These are phyloP conservation scores for Platycheirus rosarum DNA, from an alignment of 2,888 invertebrate genomes.

Conservation along the genomic window DNA sequence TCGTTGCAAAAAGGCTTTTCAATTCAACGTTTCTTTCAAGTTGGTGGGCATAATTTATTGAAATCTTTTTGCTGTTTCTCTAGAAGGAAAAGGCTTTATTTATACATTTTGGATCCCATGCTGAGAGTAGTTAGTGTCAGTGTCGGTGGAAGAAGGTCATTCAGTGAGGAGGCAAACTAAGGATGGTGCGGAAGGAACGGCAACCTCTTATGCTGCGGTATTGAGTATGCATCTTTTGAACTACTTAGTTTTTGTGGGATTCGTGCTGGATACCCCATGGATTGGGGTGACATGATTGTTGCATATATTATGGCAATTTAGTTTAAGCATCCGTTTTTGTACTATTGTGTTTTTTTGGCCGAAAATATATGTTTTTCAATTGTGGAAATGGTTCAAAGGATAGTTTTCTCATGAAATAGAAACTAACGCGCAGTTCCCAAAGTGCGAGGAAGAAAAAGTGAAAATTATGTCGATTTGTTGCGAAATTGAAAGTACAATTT, in stretches of 20 bases:
- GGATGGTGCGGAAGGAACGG: conserved; percentile 8
- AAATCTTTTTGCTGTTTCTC: conserved; percentile 44
- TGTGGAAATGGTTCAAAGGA: conserved; percentile 18
- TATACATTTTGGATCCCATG: conserved; percentile 50
- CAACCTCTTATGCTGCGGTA: conserved; percentile 31
- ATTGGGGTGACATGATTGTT: conserved; percentile 71
- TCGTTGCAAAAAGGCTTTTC: conserved; percentile 15
- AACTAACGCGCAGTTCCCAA: neutral
- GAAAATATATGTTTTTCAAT: conserved; percentile 1
- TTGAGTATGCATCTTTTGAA: conserved; percentile 59
- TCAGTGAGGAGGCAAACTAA: conserved; percentile 32
- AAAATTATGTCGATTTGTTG: conserved; percentile 36
- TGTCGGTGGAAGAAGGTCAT: conserved; percentile 69
- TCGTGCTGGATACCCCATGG: conserved; percentile 72
- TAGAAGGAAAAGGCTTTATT: conserved; percentile 35
- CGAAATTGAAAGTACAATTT: conserved; percentile 46
- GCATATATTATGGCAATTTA: conserved; percentile 61
- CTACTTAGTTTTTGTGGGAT: conserved; percentile 70
- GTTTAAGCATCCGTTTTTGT: conserved; percentile 16
- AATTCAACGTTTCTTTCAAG: conserved; percentile 18
- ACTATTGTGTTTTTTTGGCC: conserved; percentile 10
- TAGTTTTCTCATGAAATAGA: conserved; percentile 30
- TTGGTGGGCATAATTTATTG: conserved; percentile 65
- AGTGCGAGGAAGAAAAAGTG: conserved; percentile 30
- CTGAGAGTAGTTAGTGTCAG: conserved; percentile 47